phyloP scores from a whole-genome alignment of 2,888 invertebrate species.

The Falcaria lacertinaria region DNA sequence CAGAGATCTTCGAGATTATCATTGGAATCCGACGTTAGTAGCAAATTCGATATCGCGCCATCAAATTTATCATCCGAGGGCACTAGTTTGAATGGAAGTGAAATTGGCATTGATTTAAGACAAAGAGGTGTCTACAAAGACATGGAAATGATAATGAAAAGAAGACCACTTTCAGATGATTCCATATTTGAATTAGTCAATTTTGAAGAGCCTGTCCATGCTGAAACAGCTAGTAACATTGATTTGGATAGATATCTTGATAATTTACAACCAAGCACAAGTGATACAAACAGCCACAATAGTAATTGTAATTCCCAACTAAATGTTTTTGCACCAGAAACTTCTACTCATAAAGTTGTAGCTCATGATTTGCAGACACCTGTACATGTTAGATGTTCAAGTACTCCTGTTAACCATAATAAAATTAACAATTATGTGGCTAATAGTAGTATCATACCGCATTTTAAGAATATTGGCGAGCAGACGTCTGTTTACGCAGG shows the following conservation, averaged over 20 bases:
- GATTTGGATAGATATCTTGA: constrained; percentile 85
- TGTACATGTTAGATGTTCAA: constrained; percentile 52
- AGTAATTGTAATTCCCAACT: constrained; percentile 26
- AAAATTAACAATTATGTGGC: constrained; percentile 27
- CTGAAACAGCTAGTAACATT: constrained; percentile 72
- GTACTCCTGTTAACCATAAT: constrained; percentile 52
- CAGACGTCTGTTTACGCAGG: constrained; percentile 51
- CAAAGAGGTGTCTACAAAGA: constrained; percentile 65
- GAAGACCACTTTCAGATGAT: constrained; percentile 87
- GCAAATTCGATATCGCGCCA: constrained; percentile 68
- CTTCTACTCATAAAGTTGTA: constrained; percentile 37
- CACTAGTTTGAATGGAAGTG: constrained; percentile 60
- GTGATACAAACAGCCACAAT: constrained; percentile 23
- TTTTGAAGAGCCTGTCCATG: constrained; percentile 74
- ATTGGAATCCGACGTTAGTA: constrained; percentile 70
- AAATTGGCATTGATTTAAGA: constrained; percentile 78
- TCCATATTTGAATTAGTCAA: constrained; percentile 84
- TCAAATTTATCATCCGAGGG: constrained; percentile 68
- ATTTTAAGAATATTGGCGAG: constrained; percentile 40
- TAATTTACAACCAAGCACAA: constrained; percentile 77
- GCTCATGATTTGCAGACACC: constrained; percentile 28
- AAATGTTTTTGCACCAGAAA: constrained; percentile 31
- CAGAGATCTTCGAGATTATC: constrained; percentile 69
- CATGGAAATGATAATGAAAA: constrained; percentile 82
- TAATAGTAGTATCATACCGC: constrained; percentile 28